phyloP scores from a whole-genome alignment of 2,888 invertebrate genomes.

The Poecilobothrus nobilitatus region DNA sequence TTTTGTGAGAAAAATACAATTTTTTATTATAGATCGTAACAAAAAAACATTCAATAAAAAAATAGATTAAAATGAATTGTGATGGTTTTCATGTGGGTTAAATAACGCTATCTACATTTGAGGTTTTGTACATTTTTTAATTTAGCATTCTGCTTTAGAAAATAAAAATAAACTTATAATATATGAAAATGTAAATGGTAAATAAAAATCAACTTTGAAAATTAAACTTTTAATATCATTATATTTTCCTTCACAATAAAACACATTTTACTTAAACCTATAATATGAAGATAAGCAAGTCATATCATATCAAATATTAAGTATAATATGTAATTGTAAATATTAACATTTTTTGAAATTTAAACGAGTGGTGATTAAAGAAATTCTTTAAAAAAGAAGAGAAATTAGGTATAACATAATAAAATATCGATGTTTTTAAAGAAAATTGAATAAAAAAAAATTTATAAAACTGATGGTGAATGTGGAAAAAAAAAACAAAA shows the following conservation, averaged over 20 bases:
- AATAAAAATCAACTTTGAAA: neutral
- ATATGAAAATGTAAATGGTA: neutral
- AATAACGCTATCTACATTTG: neutral
- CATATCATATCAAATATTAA: too few relatives aligned
- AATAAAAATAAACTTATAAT: neutral
- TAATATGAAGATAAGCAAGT: too few relatives aligned
- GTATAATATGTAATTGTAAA: too few relatives aligned
- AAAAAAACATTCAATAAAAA: neutral
- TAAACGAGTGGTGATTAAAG: too few relatives aligned
- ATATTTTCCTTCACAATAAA: neutral
- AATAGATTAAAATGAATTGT: slow-evolving; percentile 1
- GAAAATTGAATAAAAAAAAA: too few relatives aligned
- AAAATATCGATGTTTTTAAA: too few relatives aligned
- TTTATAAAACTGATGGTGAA: too few relatives aligned
- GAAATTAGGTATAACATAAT: too few relatives aligned
- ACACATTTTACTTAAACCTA: too few relatives aligned
- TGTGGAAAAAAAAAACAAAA: too few relatives aligned
- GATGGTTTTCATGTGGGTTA: neutral
- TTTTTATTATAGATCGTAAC: neutral
- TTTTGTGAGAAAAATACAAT: neutral
- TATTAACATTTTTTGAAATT: too few relatives aligned
- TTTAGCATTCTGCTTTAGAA: neutral
- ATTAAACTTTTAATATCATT: neutral
- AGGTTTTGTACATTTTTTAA: neutral
- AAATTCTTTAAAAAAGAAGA: too few relatives aligned